These are phyloP conservation scores for Drosophila quasianomalipes DNA, from an alignment of 2,888 invertebrate species.

Conservation along the genomic window DNA sequence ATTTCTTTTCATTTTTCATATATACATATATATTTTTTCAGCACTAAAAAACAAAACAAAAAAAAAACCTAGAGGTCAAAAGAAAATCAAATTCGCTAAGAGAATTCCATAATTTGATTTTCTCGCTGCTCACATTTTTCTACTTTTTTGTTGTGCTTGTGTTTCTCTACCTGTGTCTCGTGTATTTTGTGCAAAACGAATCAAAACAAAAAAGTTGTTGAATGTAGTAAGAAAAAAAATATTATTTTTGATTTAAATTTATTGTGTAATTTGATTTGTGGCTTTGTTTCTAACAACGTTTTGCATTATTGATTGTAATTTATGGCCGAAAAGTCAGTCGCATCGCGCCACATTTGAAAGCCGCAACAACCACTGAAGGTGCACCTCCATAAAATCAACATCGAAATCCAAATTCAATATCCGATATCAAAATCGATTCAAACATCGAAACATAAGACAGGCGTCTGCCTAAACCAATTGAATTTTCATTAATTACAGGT, in stretches of 20 bases:
- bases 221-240: not conserved
- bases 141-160: slow-evolving; percentile 15
- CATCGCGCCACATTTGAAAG: slow-evolving; percentile 30
- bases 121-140: slow-evolving; percentile 4
- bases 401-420: slow-evolving; percentile 10
- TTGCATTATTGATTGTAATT: slow-evolving; percentile 65
- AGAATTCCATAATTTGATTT: slow-evolving; percentile 49
- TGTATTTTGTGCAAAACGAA: slow-evolving; percentile 7
- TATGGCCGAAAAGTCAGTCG: slow-evolving; percentile 35
- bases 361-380: not conserved
- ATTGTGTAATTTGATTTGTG: slow-evolving; percentile 62
- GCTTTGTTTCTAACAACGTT: slow-evolving; percentile 41
- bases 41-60: slow-evolving; percentile 34
- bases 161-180: slow-evolving; percentile 5
- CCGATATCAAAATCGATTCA: slow-evolving; percentile 3
- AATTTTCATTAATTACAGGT: slow-evolving; percentile 61
- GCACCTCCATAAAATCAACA: slow-evolving; percentile 11
- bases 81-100: slow-evolving; percentile 42
- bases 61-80: slow-evolving; percentile 30
- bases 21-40: slow-evolving; percentile 30
- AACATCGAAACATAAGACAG: slow-evolving; percentile 24
- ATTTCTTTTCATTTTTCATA: slow-evolving; percentile 6
- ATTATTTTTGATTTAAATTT: slow-evolving; percentile 16
- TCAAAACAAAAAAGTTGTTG: not conserved
- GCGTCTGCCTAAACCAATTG: slow-evolving; percentile 35